These are phyloP conservation scores for Micropoecilia bifurca DNA, from an alignment of 2,797 vertebrate species.

Conservation along the genomic window DNA sequence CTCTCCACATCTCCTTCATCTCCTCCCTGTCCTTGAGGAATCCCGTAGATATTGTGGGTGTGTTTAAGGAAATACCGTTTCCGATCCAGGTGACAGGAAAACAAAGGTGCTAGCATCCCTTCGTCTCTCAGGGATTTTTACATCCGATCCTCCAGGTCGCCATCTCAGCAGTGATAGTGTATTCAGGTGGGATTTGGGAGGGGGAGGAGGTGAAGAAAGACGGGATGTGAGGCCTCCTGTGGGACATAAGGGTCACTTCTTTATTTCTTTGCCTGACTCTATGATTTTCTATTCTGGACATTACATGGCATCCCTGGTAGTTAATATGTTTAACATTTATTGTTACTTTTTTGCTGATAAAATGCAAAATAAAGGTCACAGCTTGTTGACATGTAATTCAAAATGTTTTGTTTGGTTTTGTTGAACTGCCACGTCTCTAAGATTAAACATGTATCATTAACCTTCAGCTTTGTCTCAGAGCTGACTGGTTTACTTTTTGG, in stretches of 20 bases:
- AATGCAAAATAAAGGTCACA: constrained; percentile 56
- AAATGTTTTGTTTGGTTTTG: not conserved
- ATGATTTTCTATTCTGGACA: constrained; percentile 42
- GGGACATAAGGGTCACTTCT: constrained; percentile 79
- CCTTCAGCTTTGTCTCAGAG: not conserved
- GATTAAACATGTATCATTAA: not conserved
- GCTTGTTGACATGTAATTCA: constrained; percentile 9
- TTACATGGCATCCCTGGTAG: constrained; percentile 15
- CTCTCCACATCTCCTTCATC: constrained; percentile 33
- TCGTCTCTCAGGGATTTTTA: constrained; percentile 64
- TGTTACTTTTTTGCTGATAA: constrained; percentile 24
- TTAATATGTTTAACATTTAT: constrained; percentile 46
- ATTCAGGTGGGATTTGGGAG: constrained; percentile 70
- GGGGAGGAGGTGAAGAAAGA: constrained; percentile 21
- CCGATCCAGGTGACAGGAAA: constrained; percentile 74
- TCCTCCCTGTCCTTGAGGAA: constrained; percentile 70
- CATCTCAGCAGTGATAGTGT: constrained; percentile 66
- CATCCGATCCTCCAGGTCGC: constrained; percentile 62
- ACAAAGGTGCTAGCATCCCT: constrained; percentile 38
- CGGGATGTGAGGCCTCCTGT: constrained; percentile 63
- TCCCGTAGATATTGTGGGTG: constrained; percentile 68
- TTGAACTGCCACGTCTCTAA: not conserved
- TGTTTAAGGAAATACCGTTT: constrained; percentile 73
- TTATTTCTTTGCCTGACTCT: constrained; percentile 65
- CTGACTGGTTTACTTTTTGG: not conserved